phyloP scores from a whole-genome alignment of 2,888 invertebrate species.

The Amphipyra berbera region DNA sequence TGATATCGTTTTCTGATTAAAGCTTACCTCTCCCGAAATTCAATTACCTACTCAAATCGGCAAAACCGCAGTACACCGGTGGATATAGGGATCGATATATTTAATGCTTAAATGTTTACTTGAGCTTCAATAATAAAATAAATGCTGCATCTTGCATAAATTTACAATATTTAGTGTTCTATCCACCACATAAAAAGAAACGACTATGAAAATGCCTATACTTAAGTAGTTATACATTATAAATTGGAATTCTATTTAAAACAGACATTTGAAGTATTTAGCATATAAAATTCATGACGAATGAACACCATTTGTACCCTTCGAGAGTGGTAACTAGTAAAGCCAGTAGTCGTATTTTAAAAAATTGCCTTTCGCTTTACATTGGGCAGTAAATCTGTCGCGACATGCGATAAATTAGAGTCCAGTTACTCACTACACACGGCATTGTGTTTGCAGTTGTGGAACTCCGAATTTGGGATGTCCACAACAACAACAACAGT shows the following conservation, averaged over 20 bases:
- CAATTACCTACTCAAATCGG: neutral
- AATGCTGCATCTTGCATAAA: no score
- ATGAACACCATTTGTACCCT: constrained; percentile 52
- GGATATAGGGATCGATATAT: no score
- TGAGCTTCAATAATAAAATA: no score
- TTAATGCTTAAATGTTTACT: no score
- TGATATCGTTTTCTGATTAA: neutral
- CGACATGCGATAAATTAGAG: constrained; percentile 75
- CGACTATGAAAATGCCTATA: no score
- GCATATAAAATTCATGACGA: constrained; percentile 36
- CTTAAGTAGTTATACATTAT: constrained; percentile 1
- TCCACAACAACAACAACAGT: constrained; percentile 29
- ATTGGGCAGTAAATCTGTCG: constrained; percentile 72
- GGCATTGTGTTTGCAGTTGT: constrained; percentile 45
- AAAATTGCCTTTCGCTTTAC: constrained; percentile 69
- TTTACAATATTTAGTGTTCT: no score
- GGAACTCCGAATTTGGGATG: constrained; percentile 38
- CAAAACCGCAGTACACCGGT: neutral
- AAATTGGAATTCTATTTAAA: constrained; percentile 26
- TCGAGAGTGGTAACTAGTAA: constrained; percentile 52
- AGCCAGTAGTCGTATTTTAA: constrained; percentile 60
- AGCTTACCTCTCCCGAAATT: neutral
- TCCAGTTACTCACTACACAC: constrained; percentile 62
- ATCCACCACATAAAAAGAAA: no score
- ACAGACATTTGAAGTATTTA: constrained; percentile 25